Evolutionary conservation across 2,797 vertebrate genomes (phyloP).

Genomic region (Emydoidea blandingii): DNA sequence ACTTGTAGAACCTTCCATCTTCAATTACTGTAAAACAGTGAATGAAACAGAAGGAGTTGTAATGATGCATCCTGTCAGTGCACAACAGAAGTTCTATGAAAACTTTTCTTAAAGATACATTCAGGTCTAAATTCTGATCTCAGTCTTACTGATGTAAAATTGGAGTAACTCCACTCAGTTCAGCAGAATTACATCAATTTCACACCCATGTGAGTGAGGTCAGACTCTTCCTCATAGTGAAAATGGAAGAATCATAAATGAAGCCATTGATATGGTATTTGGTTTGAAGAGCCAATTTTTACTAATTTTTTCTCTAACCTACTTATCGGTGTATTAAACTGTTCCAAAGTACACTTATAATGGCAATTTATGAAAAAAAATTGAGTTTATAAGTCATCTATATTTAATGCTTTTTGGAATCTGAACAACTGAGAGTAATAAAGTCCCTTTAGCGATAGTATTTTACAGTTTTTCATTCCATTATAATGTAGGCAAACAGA

Average conservation of each 20-base stretch:
- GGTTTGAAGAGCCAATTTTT: neutral
- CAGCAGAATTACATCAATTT: neutral
- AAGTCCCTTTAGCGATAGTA: neutral
- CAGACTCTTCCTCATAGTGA: neutral
- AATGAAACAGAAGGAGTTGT: neutral
- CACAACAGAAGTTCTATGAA: neutral
- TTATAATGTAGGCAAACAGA: neutral
- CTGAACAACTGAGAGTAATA: neutral
- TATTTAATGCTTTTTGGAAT: neutral
- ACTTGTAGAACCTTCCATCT: neutral
- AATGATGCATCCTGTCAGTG: too few species aligned
- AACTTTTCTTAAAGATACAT: neutral
- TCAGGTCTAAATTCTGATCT: neutral
- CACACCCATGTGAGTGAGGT: neutral
- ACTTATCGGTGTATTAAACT: neutral
- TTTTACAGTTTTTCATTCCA: neutral
- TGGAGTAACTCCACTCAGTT: neutral
- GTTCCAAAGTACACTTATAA: neutral
- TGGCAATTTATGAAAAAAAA: neutral
- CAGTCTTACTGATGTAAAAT: neutral
- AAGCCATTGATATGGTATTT: neutral
- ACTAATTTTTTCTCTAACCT: neutral
- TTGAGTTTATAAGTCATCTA: neutral
- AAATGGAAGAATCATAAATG: neutral
- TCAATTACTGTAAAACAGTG: neutral